Conservation (phyloP, 2,888 invertebrate species). For the Drosophila tanythrix region DNA sequence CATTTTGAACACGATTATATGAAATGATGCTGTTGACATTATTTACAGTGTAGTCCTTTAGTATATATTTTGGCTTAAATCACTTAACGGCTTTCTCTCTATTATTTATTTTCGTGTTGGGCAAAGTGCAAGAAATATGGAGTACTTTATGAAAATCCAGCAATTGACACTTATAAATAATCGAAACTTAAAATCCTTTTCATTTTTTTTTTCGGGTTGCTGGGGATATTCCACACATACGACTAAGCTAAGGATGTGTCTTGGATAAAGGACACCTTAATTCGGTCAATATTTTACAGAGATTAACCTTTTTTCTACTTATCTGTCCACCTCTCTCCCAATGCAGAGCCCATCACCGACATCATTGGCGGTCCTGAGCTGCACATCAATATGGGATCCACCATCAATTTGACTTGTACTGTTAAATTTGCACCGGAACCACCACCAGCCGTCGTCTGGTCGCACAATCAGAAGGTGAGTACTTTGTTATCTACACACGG, state of each 20-base stretch:
- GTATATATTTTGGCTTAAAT: not conserved
- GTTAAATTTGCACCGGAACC: constrained; percentile 94
- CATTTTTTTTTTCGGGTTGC: not conserved
- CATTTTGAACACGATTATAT: not conserved
- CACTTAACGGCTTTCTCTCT: no score
- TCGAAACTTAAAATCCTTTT: not conserved
- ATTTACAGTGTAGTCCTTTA: not conserved
- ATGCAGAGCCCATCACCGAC: constrained; percentile 91
- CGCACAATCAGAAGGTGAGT: constrained; percentile 89
- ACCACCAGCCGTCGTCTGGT: constrained; percentile 93
- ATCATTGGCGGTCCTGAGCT: constrained; percentile 92
- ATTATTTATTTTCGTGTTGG: not conserved
- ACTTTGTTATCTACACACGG: not conserved
- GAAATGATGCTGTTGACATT: not conserved
- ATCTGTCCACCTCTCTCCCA: not conserved
- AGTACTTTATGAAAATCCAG: no score
- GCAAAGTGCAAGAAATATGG: no score
- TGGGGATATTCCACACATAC: not conserved
- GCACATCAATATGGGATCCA: constrained; percentile 94
- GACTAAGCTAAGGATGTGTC: not conserved
- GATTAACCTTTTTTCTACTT: not conserved
- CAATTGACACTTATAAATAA: no score
- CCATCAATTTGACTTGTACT: constrained; percentile 94
- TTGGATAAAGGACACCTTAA: not conserved
- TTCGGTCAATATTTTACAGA: not conserved